phyloP scores from a whole-genome alignment of 2,113 vertebrate species.

The Mugil cephalus region DNA sequence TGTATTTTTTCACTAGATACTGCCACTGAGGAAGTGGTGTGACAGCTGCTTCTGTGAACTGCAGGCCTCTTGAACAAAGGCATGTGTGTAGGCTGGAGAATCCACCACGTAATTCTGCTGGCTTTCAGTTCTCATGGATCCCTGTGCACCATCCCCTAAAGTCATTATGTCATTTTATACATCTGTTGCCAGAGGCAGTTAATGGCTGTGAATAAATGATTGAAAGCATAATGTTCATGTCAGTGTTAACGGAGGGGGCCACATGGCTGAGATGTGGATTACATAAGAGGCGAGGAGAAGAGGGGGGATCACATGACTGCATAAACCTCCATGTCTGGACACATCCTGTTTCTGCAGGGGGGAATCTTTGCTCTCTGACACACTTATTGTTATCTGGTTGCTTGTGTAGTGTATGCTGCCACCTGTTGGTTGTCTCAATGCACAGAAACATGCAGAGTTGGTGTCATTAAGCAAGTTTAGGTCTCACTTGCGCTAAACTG shows the following conservation, averaged over 20 bases:
- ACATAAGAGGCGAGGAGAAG: conserved; percentile 68
- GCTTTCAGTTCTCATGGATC: background rate
- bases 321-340: conserved; percentile 50
- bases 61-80: conserved; percentile 35
- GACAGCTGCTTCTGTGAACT: conserved; percentile 37
- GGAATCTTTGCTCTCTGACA: conserved; percentile 52
- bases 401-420: conserved; percentile 57
- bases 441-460: background rate
- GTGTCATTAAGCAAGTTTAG: background rate
- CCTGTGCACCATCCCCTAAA: background rate
- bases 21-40: conserved; percentile 37
- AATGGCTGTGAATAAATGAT: conserved; percentile 3
- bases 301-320: conserved; percentile 66
- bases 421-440: conserved; percentile 58
- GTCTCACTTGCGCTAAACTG: no score
- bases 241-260: conserved; percentile 41
- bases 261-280: conserved; percentile 63
- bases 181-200: background rate
- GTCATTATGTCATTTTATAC: background rate
- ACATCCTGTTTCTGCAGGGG: conserved; percentile 56
- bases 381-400: conserved; percentile 40
- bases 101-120: background rate
- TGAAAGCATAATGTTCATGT: conserved; percentile 45
- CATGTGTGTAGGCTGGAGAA: conserved; percentile 6
- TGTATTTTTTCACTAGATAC: conserved; percentile 8